A percentile compares a stretch with the other conserved stretches of the same genome.
phyloP scores from a whole-genome alignment of 2,113 vertebrate genomes.

The Solea solea region DNA sequence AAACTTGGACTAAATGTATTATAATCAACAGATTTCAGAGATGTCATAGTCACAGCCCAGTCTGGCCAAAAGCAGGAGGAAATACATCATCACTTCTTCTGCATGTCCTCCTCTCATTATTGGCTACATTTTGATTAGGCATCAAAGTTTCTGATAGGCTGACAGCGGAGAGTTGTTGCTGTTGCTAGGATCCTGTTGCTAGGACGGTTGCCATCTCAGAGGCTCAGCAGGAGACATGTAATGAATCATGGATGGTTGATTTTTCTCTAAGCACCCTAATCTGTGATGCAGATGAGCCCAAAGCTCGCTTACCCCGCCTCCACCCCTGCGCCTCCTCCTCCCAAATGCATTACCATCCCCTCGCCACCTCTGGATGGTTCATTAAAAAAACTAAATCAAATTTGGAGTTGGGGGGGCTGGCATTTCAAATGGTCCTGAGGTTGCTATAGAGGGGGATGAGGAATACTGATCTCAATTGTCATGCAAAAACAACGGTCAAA shows the following conservation, averaged over 20 bases:
- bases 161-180: conserved; percentile 64
- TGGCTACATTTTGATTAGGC: conserved; percentile 77
- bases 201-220: conserved; percentile 84
- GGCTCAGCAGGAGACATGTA: conserved; percentile 86
- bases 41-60: conserved; percentile 1
- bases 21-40: neutral
- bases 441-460: conserved; percentile 56
- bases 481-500: conserved; percentile 86
- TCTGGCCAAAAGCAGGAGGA: conserved; percentile 49
- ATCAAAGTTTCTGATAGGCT: conserved; percentile 81
- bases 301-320: conserved; percentile 49
- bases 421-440: conserved; percentile 71
- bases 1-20: neutral
- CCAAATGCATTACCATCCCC: conserved; percentile 35
- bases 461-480: conserved; percentile 84
- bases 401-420: conserved; percentile 83
- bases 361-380: conserved; percentile 59
- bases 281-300: conserved; percentile 92
- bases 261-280: conserved; percentile 87
- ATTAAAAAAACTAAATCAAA: conserved; percentile 69
- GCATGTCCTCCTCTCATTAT: conserved; percentile 59
- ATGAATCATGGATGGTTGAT: conserved; percentile 96
- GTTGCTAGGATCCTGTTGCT: conserved; percentile 96
- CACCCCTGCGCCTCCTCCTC: conserved; percentile 68
- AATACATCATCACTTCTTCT: conserved; percentile 51